Conservation (phyloP, 2,888 invertebrate genomes). For the Euplagia quadripunctaria region DNA sequence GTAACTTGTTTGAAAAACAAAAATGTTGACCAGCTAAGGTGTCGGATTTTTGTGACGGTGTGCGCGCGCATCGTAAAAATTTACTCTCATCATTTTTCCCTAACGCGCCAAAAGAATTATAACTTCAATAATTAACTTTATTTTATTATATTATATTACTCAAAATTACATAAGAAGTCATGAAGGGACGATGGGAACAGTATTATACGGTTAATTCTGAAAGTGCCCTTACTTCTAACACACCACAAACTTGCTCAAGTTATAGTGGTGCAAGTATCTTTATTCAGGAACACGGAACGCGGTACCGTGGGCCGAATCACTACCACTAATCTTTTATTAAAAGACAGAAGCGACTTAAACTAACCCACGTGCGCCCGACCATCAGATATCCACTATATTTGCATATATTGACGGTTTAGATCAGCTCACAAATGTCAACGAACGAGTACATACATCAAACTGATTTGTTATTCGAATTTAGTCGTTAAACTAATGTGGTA, state of each 20-base stretch:
- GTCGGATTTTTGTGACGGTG: too few species aligned
- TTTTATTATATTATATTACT: too few species aligned
- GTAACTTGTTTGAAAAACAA: too few species aligned
- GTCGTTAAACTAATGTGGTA: conserved; percentile 33
- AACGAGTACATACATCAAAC: conserved; percentile 50
- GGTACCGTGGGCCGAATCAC: conserved; percentile 80
- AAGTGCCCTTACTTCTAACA: conserved; percentile 9
- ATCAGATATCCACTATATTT: conserved; percentile 78
- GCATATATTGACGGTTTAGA: conserved; percentile 83
- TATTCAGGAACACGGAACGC: conserved; percentile 71
- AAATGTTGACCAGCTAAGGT: too few species aligned
- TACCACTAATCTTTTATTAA: conserved; percentile 78
- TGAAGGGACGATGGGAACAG: too few species aligned
- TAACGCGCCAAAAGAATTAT: too few species aligned
- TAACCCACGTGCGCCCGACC: conserved; percentile 75
- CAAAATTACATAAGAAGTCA: too few species aligned
- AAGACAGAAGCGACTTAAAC: conserved; percentile 73
- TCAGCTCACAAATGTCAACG: conserved; percentile 59
- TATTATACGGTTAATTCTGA: too few species aligned
- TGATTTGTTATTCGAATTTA: conserved; percentile 49
- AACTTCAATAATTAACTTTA: too few species aligned
- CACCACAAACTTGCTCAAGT: conserved; percentile 25
- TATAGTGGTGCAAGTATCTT: conserved; percentile 45
- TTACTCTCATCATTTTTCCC: too few species aligned
- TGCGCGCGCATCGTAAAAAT: too few species aligned